Evolutionary conservation across 1,140 invertebrate genomes (phyloP), one percentile per base, ranked within the genome.

Genomic region (Adelges cooleyi): DNA sequence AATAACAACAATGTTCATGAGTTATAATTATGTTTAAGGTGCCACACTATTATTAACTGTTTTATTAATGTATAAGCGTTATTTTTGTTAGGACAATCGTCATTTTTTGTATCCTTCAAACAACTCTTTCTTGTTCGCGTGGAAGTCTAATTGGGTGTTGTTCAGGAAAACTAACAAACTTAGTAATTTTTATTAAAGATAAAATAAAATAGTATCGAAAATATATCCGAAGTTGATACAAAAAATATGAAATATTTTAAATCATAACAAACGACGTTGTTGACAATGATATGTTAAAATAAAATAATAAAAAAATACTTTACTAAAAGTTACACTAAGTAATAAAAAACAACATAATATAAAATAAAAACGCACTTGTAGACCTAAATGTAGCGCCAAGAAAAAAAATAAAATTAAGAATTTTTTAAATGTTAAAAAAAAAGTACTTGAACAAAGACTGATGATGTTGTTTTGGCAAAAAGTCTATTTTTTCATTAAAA

Each of bases 401-500:
- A 48, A 62, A 29, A 48, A 62, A 29, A 62, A 62, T 48, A 33
- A 62, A 62, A 62, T 48, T 62, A 48, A 62, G 42, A 48, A 62
- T 62, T 62, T 62, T 62, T 62, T 62, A 62, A 62, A 62, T 62
- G 56, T 62, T 62, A 62, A 62, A 62, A 59, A 50, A 59, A 48
- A 62, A 62, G 56, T 62, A 62, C 56, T 62, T 62, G 56, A 62
- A 62, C 56, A 62, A 62, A 62, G 56, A 62, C 56, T 62, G 56
- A 62, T 62, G 56, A 62, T 62, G 56, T 62, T 62, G 56, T 62
- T 62, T 62, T 62, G 56, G 56, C 56, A 62, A 62, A 59, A 62
- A 62, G 56, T 62, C 56, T 62, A 62, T 62, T 62, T 62, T 62
- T 62, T 62, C 56, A 62, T 62, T 62, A 62, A 62, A 62, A 62